A percentile compares a stretch with the other conserved stretches of the same genome.
These are phyloP conservation scores for Nicator chloris DNA, from an alignment of 2,113 vertebrate genomes.

Conservation along the genomic window DNA sequence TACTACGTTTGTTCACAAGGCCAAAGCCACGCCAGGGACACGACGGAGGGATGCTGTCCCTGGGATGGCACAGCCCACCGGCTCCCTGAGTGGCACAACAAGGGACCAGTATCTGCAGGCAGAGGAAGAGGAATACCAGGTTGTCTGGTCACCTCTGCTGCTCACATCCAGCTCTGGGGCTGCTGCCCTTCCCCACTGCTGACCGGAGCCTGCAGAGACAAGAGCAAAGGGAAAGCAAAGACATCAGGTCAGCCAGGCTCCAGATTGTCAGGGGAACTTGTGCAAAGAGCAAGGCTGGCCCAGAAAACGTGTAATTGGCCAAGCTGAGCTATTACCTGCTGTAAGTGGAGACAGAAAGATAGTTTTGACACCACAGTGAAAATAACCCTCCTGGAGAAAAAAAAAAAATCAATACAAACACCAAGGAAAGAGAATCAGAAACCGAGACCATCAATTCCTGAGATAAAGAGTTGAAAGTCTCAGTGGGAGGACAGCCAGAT, in stretches of 20 bases:
- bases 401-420: conserved; percentile 49
- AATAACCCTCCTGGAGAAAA: conserved; percentile 44
- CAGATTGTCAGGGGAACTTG: not conserved
- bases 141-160: not conserved
- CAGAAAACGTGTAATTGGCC: not conserved
- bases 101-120: rapidly evolving
- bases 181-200: not conserved
- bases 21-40: not conserved
- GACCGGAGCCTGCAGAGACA: not conserved
- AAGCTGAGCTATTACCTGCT: conserved; percentile 50
- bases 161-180: not conserved
- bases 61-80: rapidly evolving
- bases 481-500: conserved; percentile 43
- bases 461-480: conserved; percentile 40
- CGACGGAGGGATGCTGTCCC: not conserved
- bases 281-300: not conserved
- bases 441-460: conserved; percentile 37
- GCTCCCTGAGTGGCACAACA: rapidly evolving
- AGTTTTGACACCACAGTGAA: conserved; percentile 50
- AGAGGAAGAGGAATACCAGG: not conserved
- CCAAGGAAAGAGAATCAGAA: conserved; percentile 39
- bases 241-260: rapidly evolving
- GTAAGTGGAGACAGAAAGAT: conserved; percentile 28
- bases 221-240: not conserved
- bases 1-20: not conserved